Base-by-base conservation (phyloP, 2,113 vertebrate species). In the Centrocercus urophasianus region DNA sequence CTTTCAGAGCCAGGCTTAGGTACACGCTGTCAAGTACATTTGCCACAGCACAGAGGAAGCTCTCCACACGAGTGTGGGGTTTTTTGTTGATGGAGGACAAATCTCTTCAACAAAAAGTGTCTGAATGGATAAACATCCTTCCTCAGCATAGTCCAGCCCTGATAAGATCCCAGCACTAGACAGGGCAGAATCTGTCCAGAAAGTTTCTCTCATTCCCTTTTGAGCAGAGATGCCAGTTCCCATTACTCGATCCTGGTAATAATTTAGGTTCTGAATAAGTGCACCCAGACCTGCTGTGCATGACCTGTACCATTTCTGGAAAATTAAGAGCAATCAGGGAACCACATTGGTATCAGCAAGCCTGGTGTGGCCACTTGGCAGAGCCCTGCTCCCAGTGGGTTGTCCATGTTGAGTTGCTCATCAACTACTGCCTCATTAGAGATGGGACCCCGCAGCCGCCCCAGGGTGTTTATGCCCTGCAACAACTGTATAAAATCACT, bases 91-190 rank as follows among this genome's bases (percentile, higher is more conserved):
- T 74, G 80, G 83, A 93, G 84, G 69, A 87, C 87, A 93, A 95
- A 88, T 88, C 93, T 90, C 93, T 93, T 83, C 79, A 94, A 7
- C 69, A 77, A 28, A 83, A 86, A 96, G 88, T 38, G 20, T 89
- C 89, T 95, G 95, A 38, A 90, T 93, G 70, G 63, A 95, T 63
- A 93, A 95, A 95, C 93, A 95, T 90, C 93, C 95, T 94, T 80
- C 87, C 73, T 93, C 36, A 54, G 86, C 57, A 11, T 2, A 54
- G 2, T 34, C 69, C 52, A 63, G 69, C 56, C 43, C 83, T 60
- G 96, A 95, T 96, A 96, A 96, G 80, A 54, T 92, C 32, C 60
- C 50, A 88, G 77, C 45, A 77, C 66, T 9, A 88, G 38, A 64
- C 0, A 7, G 0, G n/a, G 57, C 40, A 93, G 57, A 78, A 83